Percentiles rank a stretch among this genome's conserved stretches.
phyloP scores from a whole-genome alignment of 2,888 invertebrate species.

The Harpagoxenus sublaevis region DNA sequence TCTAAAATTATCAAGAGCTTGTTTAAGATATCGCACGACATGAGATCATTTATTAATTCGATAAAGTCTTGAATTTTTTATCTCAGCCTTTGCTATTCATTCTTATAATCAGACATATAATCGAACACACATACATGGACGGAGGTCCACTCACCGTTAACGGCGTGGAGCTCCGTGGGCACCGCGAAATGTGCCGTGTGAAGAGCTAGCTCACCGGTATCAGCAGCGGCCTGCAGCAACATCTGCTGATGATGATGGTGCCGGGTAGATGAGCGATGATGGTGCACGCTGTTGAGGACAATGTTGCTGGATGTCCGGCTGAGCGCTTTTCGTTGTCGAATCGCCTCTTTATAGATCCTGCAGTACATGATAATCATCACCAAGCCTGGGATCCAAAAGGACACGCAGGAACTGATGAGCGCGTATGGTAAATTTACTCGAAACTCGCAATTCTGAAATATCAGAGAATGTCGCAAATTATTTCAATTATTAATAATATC shows the following conservation, averaged over 20 bases:
- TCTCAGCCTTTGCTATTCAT: not conserved
- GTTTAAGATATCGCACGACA: not conserved
- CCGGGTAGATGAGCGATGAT: constrained; percentile 92
- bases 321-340: constrained; percentile 93
- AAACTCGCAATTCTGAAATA: constrained; percentile 90
- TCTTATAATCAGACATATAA: not conserved
- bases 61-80: not conserved
- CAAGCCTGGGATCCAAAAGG: constrained; percentile 97
- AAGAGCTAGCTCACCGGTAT: constrained; percentile 82
- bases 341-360: constrained; percentile 93
- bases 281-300: constrained; percentile 93
- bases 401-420: constrained; percentile 95
- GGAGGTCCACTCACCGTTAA: constrained; percentile 80
- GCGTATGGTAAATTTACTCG: constrained; percentile 96
- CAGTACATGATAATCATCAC: constrained; percentile 98
- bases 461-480: not conserved
- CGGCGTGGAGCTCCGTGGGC: constrained; percentile 81
- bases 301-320: constrained; percentile 95
- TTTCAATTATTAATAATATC: not conserved
- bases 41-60: not conserved
- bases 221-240: constrained; percentile 82
- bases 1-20: not conserved
- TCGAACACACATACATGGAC: constrained; percentile 5
- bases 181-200: constrained; percentile 81
- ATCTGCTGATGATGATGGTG: constrained; percentile 88